These are phyloP conservation scores for Drosophila suzukii DNA, from an alignment of 1,140 invertebrate species.

Conservation along the genomic window DNA sequence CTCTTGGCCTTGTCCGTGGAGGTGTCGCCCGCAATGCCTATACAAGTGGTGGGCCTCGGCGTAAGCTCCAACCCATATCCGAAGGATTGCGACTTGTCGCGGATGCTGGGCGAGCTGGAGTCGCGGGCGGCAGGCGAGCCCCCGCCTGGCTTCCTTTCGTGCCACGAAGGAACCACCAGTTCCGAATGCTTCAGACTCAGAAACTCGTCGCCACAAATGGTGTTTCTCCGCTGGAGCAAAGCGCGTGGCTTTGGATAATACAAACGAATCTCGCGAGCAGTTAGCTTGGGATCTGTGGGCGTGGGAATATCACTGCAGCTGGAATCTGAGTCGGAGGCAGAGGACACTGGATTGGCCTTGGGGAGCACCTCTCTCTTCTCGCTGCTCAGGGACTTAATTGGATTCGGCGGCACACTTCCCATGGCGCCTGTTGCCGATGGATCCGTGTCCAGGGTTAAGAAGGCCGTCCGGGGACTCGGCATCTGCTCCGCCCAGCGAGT, in stretches of 20 bases:
- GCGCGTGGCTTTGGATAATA: slow-evolving; percentile 91
- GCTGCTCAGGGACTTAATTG: slow-evolving; percentile 4
- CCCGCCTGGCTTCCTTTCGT: slow-evolving; percentile 62
- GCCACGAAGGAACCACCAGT: slow-evolving; percentile 65
- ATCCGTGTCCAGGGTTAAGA: slow-evolving; percentile 87
- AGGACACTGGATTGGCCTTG: slow-evolving; percentile 42
- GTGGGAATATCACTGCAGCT: slow-evolving; percentile 82
- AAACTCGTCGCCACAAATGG: slow-evolving; percentile 90
- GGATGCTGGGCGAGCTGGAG: slow-evolving; percentile 85
- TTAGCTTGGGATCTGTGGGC: slow-evolving; percentile 72
- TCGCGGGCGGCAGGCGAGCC: slow-evolving; percentile 64
- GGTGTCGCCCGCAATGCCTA: slow-evolving; percentile 84
- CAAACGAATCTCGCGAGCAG: slow-evolving; percentile 85
- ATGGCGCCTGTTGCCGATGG: slow-evolving; percentile 70
- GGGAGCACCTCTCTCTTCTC: slow-evolving; percentile 11
- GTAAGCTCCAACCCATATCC: slow-evolving; percentile 89
- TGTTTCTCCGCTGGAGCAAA: slow-evolving; percentile 92
- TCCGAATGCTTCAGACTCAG: slow-evolving; percentile 62
- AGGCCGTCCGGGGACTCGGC: slow-evolving; percentile 88
- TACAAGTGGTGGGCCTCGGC: slow-evolving; percentile 88
- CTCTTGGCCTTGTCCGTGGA: slow-evolving; percentile 52
- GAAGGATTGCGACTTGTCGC: slow-evolving; percentile 89
- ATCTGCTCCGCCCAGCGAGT: slow-evolving; percentile 87
- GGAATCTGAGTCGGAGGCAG: slow-evolving; percentile 83
- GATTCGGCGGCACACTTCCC: slow-evolving; percentile 77